Base-by-base conservation (phyloP, 1,140 invertebrate genomes). In the Drosophila truncata region DNA sequence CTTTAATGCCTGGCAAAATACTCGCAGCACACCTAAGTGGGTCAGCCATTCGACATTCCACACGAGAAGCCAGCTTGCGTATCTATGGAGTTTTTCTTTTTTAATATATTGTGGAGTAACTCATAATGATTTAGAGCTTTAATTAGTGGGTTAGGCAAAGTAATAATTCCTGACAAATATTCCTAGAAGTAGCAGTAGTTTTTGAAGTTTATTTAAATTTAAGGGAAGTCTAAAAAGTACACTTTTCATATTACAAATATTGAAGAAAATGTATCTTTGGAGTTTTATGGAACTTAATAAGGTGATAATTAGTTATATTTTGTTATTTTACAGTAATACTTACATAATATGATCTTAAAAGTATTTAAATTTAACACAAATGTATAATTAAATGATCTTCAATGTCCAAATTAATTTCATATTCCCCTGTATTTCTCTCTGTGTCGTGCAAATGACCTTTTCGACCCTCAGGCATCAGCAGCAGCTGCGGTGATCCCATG, bases 361-460 rank as follows among this genome's bases (percentile, higher is more conserved):
- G 5, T 1, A 20, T 20, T 52, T 3, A 13, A 6, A 50, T 8
- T 13, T 0, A 18, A 3, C 47, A 29, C 2, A 1, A 11, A 29
- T 13, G 0, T 10, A 2, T 7, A 3, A 33, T 13, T 52, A 16
- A 23, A 35, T 10, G 16, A 9, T 14, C 0, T 52, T 52, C 18
- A 33, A 52, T 20, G 29, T 1, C 31, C 33, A 54, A 20, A 35
- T 10, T 4, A 16, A 1, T 35, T 7, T 23, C 0, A 6, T 54
- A 10, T 23, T 54, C 8, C 18, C 11, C 20, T 10, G 4, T 8
- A 61, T 42, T 33, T 61, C 16, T 29, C 23, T 7, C 14, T 42
- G 57, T 65, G 57, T 27, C 58, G 49, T 25, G 13, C 42, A 35
- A 64, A 59, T 46, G 60, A 44, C 33, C 60, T 79, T 13, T 69